Evolutionary conservation across 2,797 vertebrate species (phyloP).

Genomic region (Neomorphus geoffroyi): DNA sequence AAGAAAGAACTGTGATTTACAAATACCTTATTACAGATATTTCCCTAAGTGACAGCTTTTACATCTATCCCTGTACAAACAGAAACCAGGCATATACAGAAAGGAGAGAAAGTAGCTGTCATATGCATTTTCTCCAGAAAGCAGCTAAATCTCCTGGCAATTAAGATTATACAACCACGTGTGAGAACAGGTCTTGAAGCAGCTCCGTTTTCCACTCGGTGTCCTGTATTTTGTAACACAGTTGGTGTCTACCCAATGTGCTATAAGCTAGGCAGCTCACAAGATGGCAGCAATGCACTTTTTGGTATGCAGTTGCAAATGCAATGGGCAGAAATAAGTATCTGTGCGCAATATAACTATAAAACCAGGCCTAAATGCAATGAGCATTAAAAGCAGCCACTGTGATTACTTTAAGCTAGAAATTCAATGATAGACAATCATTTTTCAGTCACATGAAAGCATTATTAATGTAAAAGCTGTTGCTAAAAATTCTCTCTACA

Average conservation of each 20-base stretch:
- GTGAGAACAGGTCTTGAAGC: background rate
- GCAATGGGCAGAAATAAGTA: background rate
- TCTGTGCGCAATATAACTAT: accelerated
- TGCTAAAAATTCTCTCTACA: accelerated
- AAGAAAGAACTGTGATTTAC: background rate
- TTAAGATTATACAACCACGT: background rate
- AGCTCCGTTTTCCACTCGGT: accelerated
- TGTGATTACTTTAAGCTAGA: background rate
- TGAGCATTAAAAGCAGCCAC: background rate
- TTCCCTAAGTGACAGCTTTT: background rate
- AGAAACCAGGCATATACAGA: background rate
- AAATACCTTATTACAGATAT: background rate
- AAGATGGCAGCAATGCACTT: slow-evolving; percentile 69
- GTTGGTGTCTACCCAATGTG: background rate
- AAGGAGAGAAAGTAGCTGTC: background rate
- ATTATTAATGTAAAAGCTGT: background rate
- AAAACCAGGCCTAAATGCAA: background rate
- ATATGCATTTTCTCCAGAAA: background rate
- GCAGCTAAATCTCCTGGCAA: background rate
- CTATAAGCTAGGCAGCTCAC: slow-evolving; percentile 3
- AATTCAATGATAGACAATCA: background rate
- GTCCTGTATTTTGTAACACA: accelerated
- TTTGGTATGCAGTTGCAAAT: accelerated
- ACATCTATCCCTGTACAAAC: background rate
- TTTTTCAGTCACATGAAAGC: background rate